Evolutionary conservation across 2,888 invertebrate species (phyloP), one percentile per base, ranked within the genome.

Genomic region (Hydrotaea diabolus): DNA sequence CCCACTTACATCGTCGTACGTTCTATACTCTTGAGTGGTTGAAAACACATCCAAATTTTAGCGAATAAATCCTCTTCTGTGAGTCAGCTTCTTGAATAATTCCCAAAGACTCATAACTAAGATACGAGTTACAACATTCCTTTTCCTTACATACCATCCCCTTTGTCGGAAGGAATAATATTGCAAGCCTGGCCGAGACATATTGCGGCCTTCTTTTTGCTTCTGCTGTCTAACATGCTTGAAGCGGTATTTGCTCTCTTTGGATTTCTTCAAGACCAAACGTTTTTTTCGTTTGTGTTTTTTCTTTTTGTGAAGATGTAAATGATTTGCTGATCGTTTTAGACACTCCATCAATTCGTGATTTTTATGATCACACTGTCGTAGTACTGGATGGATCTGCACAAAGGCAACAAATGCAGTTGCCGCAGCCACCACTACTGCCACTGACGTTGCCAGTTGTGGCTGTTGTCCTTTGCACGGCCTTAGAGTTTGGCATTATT

Each of bases 271-370:
- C 66, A 43, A 66, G 43, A 66, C 36, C 64, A 43, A 66, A 39
- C 2, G 31, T 19, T 26, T 49, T 13, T 31, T 64, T 57, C 55
- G n/a, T 36, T 77, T 36, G n/a, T 62, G 49, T 75, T 78, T 36
- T 55, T 82, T 7, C 3, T 31, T 73, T 74, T 69, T 77, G 85
- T 78, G 86, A 86, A 86, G 88, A 87, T 89, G 90, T 88, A 90
- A 91, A 91, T 90, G 89, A 91, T 91, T 91, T 91, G 90, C 88
- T 89, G 90, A 90, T 91, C 90, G 90, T 88, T 88, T 87, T 89
- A 89, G 90, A 90, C 91, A 91, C 90, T 91, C 90, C 91, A 91
- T 91, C 90, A 91, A 91, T 91, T 91, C 90, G 90, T 91, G 91
- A 91, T 91, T 90, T 90, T 91, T 91, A 91, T 88, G 91, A 91